Conservation (phyloP, 2,888 invertebrate genomes). For the Apodemia zela region DNA sequence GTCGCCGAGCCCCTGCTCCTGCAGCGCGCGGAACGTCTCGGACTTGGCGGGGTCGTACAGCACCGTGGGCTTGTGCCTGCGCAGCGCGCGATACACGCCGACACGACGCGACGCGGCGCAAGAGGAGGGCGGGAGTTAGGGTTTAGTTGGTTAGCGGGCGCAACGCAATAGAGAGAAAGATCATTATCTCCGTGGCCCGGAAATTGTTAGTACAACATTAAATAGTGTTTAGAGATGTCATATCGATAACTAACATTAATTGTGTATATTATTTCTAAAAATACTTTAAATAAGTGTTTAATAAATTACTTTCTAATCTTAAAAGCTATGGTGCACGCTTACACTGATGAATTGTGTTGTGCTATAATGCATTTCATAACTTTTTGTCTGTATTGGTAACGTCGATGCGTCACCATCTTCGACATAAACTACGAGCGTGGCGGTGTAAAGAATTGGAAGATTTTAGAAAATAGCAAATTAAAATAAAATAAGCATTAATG, state of each 20-base stretch:
- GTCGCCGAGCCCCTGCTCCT: constrained; percentile 86
- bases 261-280: constrained; percentile 53
- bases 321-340: constrained; percentile 13
- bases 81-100: constrained; percentile 25
- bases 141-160: constrained; percentile 77
- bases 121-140: constrained; percentile 61
- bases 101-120: constrained; percentile 27
- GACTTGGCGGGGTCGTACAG: constrained; percentile 93
- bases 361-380: background rate
- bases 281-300: constrained; percentile 23
- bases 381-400: background rate
- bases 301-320: constrained; percentile 32
- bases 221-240: constrained; percentile 84
- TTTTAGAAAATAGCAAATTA: constrained; percentile 63
- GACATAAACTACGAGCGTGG: constrained; percentile 40
- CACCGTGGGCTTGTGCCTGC: constrained; percentile 84
- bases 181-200: constrained; percentile 53
- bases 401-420: constrained; percentile 10
- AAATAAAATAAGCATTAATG: constrained; percentile 79
- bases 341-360: background rate
- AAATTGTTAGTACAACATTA: constrained; percentile 54
- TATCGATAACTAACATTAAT: constrained; percentile 88
- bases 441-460: constrained; percentile 36
- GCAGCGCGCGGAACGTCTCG: constrained; percentile 92
- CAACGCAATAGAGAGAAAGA: constrained; percentile 62